Base-by-base conservation (phyloP, 2,113 vertebrate genomes). In the Laterallus jamaicensis region DNA sequence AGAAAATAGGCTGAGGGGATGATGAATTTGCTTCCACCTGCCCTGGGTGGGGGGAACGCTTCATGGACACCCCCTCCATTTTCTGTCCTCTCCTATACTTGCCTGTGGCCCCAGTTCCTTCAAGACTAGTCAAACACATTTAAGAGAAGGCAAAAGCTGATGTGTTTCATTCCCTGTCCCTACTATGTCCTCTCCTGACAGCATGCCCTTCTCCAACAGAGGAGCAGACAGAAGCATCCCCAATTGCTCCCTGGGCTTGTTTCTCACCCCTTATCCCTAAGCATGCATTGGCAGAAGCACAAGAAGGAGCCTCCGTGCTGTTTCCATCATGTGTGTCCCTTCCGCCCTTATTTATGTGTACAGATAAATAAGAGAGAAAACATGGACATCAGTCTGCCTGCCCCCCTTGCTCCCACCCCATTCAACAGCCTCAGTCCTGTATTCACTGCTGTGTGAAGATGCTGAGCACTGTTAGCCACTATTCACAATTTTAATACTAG, bases 401-500 rank as follows among this genome's bases (percentile, higher is more conserved):
- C 37, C 63, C 55, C 70, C 42, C 44, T 24, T 5, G 1, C 49
- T 77, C 42, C 71, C 9, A 6, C 47, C 64, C 49, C 29, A 15
- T 91, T 92, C 86, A 63, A 75, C 82, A 88, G 42, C 58, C 73
- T 50, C 82, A 82, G 80, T 54, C 68, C 5, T 35, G 12, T 70
- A 90, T 98, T 98, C 97, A 96, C 76, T 37, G 81, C 95, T 96
- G 88, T 91, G 93, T 62, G 91, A 95, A 80, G 90, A 95, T 95
- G 88, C 96, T 63, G 69, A 91, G 96, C 96, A 83, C 94, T 77
- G 82, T 90, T 86, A 80, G 97, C 92, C 87, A 74, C 96, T 97
- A 98, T 98, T 98, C 98, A 98, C 94, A 83, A 94, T 96, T 97
- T 98, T 98, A 98, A 98, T 96, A 98, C 97, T 97, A 95, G 96